Evolutionary conservation across 2,113 vertebrate species (phyloP), one percentile per base, ranked within the genome.

Genomic region (Oreochromis spilurus): DNA sequence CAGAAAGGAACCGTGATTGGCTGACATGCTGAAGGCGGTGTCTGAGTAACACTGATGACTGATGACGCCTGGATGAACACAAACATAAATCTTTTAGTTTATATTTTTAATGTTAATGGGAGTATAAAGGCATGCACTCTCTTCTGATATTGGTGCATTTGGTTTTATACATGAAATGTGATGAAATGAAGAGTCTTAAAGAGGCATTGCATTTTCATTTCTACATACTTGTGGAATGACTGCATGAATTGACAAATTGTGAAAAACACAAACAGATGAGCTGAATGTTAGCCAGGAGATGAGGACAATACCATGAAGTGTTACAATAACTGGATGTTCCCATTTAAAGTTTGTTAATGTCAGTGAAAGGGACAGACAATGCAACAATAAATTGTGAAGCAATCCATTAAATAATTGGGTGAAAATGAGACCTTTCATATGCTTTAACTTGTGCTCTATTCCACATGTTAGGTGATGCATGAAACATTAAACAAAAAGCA

Each of bases 1-100:
- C 97, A 97, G 40, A 97, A 86, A 0, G 97, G 96, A 62, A 97
- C 95, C 34, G 90, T 96, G 94, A 98, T 97, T 70, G 96, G 94
- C 82, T 97, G 96, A 93, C 97, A 98, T 87, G 96, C 95, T 58
- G 94, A 90, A 36, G 60, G 17, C 2, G 81, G 2, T 2, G 70
- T 7, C n/a, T 78, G 72, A 26, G n/a, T 48, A 38, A 67, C 57
- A 45, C 43, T 29, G 48, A 14, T 1, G 19, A 4, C 21, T 31
- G 60, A 52, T 24, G 52, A 75, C 16, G 1, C 57, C 85, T 87
- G 48, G 9, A 79, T 7, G 26, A 0, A 24, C 6, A 79, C 7
- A 83, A 45, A 83, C 58, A 72, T 48, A 72, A 45, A 72, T 10
- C 65, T 67, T 67, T 67, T 0, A 70, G n/a, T 72, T 26, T 72